These are phyloP conservation scores for Steatornis caripensis DNA, from an alignment of 2,113 vertebrate genomes.

Conservation along the genomic window DNA sequence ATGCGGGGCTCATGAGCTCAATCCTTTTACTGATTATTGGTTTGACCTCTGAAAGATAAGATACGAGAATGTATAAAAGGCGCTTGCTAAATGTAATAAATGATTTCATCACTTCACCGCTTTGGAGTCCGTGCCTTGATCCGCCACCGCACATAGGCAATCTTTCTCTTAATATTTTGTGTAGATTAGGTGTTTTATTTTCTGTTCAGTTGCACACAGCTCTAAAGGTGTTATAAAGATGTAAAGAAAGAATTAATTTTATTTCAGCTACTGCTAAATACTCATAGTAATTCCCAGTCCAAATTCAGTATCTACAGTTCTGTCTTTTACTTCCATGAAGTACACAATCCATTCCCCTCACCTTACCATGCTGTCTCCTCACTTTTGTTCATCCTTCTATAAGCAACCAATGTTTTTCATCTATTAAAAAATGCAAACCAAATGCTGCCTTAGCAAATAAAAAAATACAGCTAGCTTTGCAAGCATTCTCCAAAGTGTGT, in stretches of 20 bases:
- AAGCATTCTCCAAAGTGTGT: background rate
- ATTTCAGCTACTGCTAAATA: background rate
- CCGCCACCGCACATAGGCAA: no score
- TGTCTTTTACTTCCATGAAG: background rate
- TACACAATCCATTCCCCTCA: background rate
- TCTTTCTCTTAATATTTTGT: background rate
- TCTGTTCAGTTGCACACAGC: background rate
- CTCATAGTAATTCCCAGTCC: background rate
- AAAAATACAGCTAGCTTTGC: background rate
- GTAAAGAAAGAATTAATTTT: background rate
- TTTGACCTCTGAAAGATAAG: no score
- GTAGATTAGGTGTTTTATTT: background rate
- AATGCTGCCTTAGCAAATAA: background rate
- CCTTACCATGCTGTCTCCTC: background rate
- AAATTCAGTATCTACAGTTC: background rate
- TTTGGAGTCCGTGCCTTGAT: no score
- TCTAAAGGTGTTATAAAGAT: background rate
- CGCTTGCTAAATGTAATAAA: no score
- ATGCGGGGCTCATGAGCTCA: no score
- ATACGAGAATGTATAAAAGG: no score
- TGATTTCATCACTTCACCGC: no score
- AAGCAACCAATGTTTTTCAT: background rate
- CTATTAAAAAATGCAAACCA: background rate
- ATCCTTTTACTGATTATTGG: no score
- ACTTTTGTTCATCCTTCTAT: background rate